phyloP scores from a whole-genome alignment of 2,888 invertebrate genomes.

The Horisme vitalbata region DNA sequence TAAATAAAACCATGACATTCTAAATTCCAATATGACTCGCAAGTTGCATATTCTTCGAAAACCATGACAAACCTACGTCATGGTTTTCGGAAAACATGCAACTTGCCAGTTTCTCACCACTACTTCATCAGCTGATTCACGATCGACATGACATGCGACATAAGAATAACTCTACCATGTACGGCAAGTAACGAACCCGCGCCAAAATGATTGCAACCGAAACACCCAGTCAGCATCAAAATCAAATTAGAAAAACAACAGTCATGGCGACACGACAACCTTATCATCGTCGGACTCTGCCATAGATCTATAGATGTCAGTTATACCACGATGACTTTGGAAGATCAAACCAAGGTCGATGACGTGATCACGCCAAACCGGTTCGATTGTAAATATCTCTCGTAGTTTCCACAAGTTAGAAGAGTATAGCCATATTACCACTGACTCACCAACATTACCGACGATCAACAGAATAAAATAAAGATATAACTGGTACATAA shows the following conservation, averaged over 20 bases:
- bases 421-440: background rate
- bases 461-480: background rate
- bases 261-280: background rate
- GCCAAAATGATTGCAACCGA: background rate
- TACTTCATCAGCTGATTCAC: no score
- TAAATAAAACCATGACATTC: no score
- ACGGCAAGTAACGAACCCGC: no score
- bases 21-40: no score
- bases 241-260: background rate
- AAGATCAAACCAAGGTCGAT: constrained; percentile 12
- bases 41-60: no score
- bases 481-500: background rate
- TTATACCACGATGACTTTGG: background rate
- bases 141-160: no score
- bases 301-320: background rate
- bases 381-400: constrained; percentile 2
- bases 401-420: background rate
- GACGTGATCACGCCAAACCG: constrained; percentile 11
- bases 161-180: no score
- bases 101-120: no score
- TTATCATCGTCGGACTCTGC: background rate
- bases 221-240: background rate
- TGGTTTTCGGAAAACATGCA: no score
- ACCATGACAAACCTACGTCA: no score
- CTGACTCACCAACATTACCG: constrained; percentile 12